Evolutionary conservation across 2,797 vertebrate genomes (phyloP).

Genomic region (Antrozous pallidus): DNA sequence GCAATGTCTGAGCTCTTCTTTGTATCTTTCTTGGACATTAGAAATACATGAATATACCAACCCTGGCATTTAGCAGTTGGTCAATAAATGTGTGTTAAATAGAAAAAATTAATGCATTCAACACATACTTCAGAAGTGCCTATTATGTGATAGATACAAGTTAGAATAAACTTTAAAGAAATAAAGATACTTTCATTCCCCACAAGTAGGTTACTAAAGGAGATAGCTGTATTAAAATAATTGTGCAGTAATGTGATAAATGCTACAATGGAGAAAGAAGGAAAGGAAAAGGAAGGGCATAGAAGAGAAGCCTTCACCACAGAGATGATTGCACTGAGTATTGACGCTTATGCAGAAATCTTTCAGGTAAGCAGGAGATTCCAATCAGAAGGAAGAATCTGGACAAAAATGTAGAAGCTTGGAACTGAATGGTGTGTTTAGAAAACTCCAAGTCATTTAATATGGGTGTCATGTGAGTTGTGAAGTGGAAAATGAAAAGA

Average conservation of each 20-base stretch:
- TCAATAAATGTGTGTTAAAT: neutral
- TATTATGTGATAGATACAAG: neutral
- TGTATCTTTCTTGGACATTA: neutral
- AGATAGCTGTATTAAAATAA: neutral
- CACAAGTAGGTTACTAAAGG: slow-evolving; percentile 17
- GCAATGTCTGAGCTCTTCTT: neutral
- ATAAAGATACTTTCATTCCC: neutral
- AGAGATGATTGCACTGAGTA: neutral
- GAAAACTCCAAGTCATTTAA: neutral
- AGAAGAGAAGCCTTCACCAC: neutral
- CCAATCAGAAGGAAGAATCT: neutral
- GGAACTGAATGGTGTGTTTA: neutral
- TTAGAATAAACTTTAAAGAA: slow-evolving; percentile 18
- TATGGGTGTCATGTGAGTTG: neutral
- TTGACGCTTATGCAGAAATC: neutral
- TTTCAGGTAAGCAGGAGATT: neutral
- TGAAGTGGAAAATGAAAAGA: neutral
- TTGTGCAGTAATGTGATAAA: neutral
- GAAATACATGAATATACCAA: neutral
- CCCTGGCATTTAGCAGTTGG: neutral
- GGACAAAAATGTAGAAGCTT: neutral
- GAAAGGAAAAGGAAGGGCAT: neutral
- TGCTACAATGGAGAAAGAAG: neutral
- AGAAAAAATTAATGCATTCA: neutral
- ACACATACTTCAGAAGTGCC: neutral